Evolutionary conservation across 2,797 vertebrate genomes (phyloP).

Genomic region (Galago senegalensis): DNA sequence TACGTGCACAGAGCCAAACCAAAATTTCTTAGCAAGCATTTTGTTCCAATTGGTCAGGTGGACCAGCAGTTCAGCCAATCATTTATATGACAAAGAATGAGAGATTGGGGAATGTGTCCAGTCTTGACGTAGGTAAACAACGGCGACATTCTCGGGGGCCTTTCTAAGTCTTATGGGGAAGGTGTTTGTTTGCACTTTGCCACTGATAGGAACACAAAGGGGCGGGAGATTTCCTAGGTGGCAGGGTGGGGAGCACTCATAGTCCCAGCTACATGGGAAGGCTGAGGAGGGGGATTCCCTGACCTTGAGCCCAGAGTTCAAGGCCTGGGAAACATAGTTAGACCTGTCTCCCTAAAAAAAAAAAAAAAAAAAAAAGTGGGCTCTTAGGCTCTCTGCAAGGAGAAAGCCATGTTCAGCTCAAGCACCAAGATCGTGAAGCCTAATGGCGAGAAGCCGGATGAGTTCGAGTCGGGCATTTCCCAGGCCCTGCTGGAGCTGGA

Average conservation of each 20-base stretch:
- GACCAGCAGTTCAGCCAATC: not conserved
- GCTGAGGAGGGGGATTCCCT: not conserved
- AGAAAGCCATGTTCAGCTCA: no score
- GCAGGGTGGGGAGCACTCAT: no score
- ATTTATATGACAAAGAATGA: not conserved
- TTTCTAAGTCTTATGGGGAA: not conserved
- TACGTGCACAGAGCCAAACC: not conserved
- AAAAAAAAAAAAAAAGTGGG: not conserved
- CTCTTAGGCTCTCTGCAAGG: no score
- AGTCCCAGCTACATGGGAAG: not conserved
- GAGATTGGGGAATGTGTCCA: not conserved
- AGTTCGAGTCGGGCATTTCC: no score
- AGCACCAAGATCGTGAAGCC: no score
- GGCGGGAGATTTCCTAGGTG: not conserved
- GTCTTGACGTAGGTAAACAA: not conserved
- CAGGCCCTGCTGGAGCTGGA: no score
- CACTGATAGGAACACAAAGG: not conserved
- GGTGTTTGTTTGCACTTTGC: not conserved
- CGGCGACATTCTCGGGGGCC: not conserved
- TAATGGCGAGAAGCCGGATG: no score
- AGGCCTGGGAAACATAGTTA: not conserved
- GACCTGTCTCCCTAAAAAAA: not conserved
- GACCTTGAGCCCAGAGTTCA: not conserved
- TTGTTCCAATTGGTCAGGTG: not conserved
- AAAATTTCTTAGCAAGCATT: not conserved